Conservation (phyloP, 2,888 invertebrate genomes). For the Diogma glabrata region DNA sequence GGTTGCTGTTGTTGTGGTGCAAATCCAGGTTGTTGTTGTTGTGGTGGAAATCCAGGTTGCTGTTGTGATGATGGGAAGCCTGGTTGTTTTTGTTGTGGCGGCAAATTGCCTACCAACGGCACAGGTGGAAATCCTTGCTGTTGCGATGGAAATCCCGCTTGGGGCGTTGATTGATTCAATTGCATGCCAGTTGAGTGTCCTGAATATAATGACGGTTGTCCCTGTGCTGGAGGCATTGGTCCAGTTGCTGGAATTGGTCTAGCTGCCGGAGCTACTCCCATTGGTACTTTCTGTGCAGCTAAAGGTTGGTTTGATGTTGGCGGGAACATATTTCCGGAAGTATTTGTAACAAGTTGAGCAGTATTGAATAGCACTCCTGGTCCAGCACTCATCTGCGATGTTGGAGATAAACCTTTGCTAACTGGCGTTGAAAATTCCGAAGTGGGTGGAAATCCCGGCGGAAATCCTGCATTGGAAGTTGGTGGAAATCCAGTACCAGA, state of each 20-base stretch:
- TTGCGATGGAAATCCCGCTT: conserved; percentile 12
- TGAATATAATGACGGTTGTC: conserved; percentile 16
- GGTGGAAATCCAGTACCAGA: not conserved
- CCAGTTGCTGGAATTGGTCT: too few relatives aligned
- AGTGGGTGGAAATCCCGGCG: not conserved
- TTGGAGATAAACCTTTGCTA: too few relatives aligned
- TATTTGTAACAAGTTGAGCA: too few relatives aligned
- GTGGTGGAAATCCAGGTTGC: conserved; percentile 12
- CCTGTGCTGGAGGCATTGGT: conserved; percentile 1
- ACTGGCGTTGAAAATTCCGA: not conserved
- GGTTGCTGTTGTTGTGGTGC: conserved; percentile 13
- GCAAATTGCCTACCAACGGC: conserved; percentile 12
- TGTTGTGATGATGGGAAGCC: conserved; percentile 10
- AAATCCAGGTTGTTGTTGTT: conserved; percentile 14
- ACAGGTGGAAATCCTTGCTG: conserved; percentile 13
- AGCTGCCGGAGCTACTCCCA: not conserved
- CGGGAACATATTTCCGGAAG: too few relatives aligned
- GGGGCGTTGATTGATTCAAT: conserved; percentile 19
- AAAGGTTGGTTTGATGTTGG: too few relatives aligned
- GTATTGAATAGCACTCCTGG: too few relatives aligned
- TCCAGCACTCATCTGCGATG: too few relatives aligned
- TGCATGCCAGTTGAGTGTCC: too few relatives aligned
- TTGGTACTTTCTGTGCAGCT: too few relatives aligned
- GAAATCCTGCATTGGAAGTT: not conserved
- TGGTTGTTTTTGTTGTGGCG: conserved; percentile 9